Base-by-base conservation (phyloP, 2,113 vertebrate species). In the Peromyscus maniculatus region DNA sequence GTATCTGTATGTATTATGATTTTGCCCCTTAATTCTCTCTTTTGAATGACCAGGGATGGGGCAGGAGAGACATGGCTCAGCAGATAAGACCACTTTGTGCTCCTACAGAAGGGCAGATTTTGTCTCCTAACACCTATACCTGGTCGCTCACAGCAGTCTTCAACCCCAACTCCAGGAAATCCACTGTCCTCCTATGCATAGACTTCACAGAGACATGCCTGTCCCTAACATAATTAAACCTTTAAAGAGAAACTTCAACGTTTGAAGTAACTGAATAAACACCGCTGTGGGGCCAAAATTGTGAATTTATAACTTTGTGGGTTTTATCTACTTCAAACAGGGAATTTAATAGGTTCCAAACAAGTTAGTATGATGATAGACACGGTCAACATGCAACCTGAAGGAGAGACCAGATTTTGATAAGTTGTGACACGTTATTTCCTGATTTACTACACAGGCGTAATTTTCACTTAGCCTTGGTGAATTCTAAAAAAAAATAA, bases 401-500 rank as follows among this genome's bases (percentile, higher is more conserved):
- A 83, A 94, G 26, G 62, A 52, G 31, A 91, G 67, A 75, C 33
- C 24, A 43, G 55, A 36, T 21, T 66, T 72, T 13, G 21, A 22
- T 46, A 59, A 26, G 16, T 2, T 67, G 22, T 67, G 28, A 46
- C 43, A 84, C 72, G 31, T 55, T 91, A 64, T 39, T 89, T 43
- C n/a, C 67, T 91, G 75, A 96, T 92, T 95, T 84, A 55, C 0
- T 62, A 52, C 6, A n/a, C n/a, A 77, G 43, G 55, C 46, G 59
- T 72, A 49, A 69, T 93, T 79, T 52, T 39, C 15, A 91, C 19
- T 96, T 97, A 36, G 94, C 39, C 33, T 87, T 55, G 57, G 17
- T 92, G 86, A 91, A n/a, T 92, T 94, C 75, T 89, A 59, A n/a
- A 64, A 77, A 67, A 77, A 36, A 62, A 62, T 43, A 71, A 24